Percentiles rank a stretch among this genome's conserved stretches.
These are phyloP conservation scores for Heliconius hortense DNA, from an alignment of 2,888 invertebrate genomes.

Conservation along the genomic window DNA sequence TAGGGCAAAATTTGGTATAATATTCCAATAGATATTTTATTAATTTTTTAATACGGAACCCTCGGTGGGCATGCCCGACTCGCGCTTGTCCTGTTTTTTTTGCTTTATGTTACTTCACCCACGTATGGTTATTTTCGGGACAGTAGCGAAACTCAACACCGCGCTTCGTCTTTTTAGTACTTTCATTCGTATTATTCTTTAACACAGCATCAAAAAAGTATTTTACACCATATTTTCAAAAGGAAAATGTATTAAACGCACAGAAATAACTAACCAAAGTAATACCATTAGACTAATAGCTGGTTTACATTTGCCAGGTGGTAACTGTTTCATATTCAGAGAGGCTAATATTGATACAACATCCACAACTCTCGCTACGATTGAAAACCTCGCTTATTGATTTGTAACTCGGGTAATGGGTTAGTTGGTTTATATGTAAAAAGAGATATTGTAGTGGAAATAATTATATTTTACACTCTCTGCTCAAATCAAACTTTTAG, in stretches of 20 bases:
- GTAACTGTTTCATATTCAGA: slow-evolving; percentile 9
- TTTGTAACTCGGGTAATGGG: not conserved
- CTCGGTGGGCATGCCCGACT: no score
- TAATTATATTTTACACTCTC: not conserved
- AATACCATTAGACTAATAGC: slow-evolving; percentile 13
- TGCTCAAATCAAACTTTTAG: not conserved
- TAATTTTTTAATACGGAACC: no score
- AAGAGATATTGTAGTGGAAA: not conserved
- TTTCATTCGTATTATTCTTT: not conserved
- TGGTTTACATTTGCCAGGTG: slow-evolving; percentile 14
- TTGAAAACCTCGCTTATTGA: slow-evolving; percentile 6
- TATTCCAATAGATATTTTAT: no score
- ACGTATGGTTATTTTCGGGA: no score
- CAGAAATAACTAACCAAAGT: not conserved
- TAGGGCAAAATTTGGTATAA: no score
- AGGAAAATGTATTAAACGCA: not conserved
- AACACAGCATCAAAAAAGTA: not conserved
- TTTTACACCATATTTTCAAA: not conserved
- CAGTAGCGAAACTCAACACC: no score
- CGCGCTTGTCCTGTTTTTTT: no score
- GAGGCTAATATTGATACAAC: slow-evolving; percentile 11
- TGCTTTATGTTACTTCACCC: no score
- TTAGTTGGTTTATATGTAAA: not conserved
- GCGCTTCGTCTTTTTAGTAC: no score
- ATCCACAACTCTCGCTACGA: not conserved